Conservation (phyloP, 2,888 invertebrate genomes). For the Megastigmus dorsalis region DNA sequence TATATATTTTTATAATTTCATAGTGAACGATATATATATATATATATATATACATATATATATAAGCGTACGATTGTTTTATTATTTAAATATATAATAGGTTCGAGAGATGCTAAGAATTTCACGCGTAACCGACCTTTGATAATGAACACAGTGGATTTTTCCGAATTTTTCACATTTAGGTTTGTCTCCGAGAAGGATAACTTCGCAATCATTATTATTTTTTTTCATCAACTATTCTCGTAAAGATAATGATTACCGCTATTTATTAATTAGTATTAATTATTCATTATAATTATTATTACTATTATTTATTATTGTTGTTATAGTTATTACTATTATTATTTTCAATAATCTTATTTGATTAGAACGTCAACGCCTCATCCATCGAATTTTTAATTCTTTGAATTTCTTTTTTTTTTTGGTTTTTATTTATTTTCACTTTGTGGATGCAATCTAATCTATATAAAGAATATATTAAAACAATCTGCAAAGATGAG, state of each 20-base stretch:
- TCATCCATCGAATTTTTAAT: not conserved
- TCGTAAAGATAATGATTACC: conserved; percentile 20
- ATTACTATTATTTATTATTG: conserved; percentile 45
- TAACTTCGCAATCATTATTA: conserved; percentile 10
- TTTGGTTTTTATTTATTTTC: conserved; percentile 6
- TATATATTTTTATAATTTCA: no score
- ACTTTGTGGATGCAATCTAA: conserved; percentile 14
- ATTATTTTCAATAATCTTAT: conserved; percentile 40
- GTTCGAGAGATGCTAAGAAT: conserved; percentile 3
- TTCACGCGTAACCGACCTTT: conserved; percentile 33
- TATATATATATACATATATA: not conserved
- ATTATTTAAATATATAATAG: conserved; percentile 2
- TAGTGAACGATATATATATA: not conserved
- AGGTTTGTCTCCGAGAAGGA: conserved; percentile 10
- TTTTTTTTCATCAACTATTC: conserved; percentile 17
- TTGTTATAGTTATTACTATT: conserved; percentile 39
- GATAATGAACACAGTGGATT: conserved; percentile 50
- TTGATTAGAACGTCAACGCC: conserved; percentile 34
- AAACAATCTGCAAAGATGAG: conserved; percentile 57
- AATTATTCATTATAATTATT: conserved; percentile 34
- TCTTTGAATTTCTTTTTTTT: conserved; percentile 2
- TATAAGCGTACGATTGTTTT: conserved; percentile 33
- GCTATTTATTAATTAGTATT: conserved; percentile 29
- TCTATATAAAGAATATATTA: conserved; percentile 39
- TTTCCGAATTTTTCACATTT: conserved; percentile 32